Base-by-base conservation (phyloP, 2,797 vertebrate species). In the Darevskia mixta region DNA sequence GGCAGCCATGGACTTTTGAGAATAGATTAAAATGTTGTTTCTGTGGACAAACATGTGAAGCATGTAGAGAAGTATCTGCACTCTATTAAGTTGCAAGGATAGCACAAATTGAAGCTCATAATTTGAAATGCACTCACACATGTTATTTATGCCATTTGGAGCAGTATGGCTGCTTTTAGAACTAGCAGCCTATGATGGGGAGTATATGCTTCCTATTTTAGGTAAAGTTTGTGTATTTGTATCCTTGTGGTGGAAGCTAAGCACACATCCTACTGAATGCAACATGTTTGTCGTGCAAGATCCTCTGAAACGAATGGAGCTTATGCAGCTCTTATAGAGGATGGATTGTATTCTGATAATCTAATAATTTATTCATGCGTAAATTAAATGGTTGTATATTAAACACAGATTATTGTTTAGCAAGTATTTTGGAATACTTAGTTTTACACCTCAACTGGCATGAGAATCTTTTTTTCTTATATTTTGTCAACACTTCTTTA, bases 61-160 rank as follows among this genome's bases (percentile, higher is more conserved):
- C 71, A 87, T 75, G n/a, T 80, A 89, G 90, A 58, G 3, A 89
- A 83, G 29, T 82, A 64, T 79, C 79, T 87, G 90, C 64, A 83
- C 11, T 9, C 86, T 83, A 84, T 32, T 66, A 92, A 78, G 90
- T 88, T 85, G 82, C 0, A 76, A 35, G 55, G 72, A 20, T 69
- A 81, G 80, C 38, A 84, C 18, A 93, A 96, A 93, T 83, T 90
- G 92, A 96, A 91, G 92, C 83, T 76, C 82, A 86, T 89, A 75
- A 75, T 79, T 93, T 66, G 5, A 81, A 78, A 61, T 87, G 82
- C 0, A 1, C 82, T 89, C 67, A 49, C 0, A 27, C 13, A 38
- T 82, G 77, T 79, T 0, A 85, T 38, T n/a, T 88, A 43, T 66
- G 32, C 49, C 18, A 90, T 80, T 73, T 82, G 55, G 78, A 84